These are phyloP conservation scores for Mercenaria mercenaria DNA, from an alignment of 1,140 invertebrate genomes.

Conservation along the genomic window DNA sequence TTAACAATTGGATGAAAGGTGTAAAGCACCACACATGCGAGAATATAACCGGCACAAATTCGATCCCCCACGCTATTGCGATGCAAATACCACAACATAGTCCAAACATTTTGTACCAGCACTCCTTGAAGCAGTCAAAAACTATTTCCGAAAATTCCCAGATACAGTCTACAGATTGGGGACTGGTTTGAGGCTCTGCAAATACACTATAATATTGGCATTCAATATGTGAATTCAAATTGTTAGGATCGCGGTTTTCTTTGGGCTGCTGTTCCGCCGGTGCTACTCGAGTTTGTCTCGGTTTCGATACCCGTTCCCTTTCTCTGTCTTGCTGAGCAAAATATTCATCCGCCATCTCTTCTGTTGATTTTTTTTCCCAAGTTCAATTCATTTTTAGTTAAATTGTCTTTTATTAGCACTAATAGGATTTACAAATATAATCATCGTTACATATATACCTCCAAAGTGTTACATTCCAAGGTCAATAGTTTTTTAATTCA, in stretches of 20 bases:
- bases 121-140: slow-evolving; percentile 40
- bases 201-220: slow-evolving; percentile 31
- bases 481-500: background rate
- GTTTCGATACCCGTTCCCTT: background rate
- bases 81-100: slow-evolving; percentile 56
- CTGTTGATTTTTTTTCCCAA: background rate
- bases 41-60: slow-evolving; percentile 41
- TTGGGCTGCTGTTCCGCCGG: background rate
- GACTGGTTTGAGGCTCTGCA: slow-evolving; percentile 7
- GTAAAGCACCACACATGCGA: slow-evolving; percentile 36
- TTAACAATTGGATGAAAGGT: background rate
- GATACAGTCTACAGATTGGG: slow-evolving; percentile 54
- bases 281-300: slow-evolving; percentile 24
- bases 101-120: background rate
- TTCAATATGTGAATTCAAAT: slow-evolving; percentile 41
- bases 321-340: background rate
- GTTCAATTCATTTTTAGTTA: background rate
- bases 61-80: slow-evolving; percentile 19
- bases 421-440: too few species aligned
- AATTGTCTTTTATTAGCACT: too few species aligned
- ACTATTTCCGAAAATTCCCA: slow-evolving; percentile 58
- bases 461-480: background rate
- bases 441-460: background rate
- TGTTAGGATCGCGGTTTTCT: slow-evolving; percentile 48
- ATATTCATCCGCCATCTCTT: background rate